Conservation (phyloP, 2,113 vertebrate species). For the Urocolius indicus region DNA sequence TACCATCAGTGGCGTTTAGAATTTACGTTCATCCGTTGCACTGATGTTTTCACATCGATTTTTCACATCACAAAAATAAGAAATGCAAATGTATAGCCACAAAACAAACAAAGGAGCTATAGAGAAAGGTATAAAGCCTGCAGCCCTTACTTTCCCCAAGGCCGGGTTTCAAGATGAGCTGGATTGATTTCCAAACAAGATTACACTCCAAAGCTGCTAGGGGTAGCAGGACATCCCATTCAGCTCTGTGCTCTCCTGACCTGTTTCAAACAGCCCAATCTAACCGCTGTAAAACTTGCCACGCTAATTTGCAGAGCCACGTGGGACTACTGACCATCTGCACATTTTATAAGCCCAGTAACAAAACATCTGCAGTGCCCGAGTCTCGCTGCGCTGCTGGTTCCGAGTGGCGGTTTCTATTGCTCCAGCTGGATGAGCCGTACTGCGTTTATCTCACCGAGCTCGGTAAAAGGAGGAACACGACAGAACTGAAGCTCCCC, state of each 20-base stretch:
- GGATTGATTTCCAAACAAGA: slow-evolving; percentile 36
- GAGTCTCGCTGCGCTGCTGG: background rate
- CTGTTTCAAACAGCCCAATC: background rate
- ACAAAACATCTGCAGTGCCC: slow-evolving; percentile 2
- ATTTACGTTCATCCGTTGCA: background rate
- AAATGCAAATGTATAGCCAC: background rate
- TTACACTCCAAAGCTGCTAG: slow-evolving; percentile 4
- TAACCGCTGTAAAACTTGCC: background rate
- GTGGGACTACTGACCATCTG: background rate
- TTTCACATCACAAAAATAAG: background rate
- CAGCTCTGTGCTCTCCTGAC: background rate
- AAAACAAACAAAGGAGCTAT: background rate
- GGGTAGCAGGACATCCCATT: background rate
- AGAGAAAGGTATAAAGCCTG: background rate
- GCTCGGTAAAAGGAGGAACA: background rate
- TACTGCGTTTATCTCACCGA: fast-evolving
- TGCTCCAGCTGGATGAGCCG: background rate
- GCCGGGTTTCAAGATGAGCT: background rate
- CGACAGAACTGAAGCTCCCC: background rate
- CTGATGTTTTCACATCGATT: background rate
- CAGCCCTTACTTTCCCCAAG: background rate
- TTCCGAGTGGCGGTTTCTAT: background rate
- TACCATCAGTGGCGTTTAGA: background rate
- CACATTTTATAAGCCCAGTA: background rate
- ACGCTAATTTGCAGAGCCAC: background rate